phyloP scores from a whole-genome alignment of 2,797 vertebrate genomes.

The Cercopithecus diana region DNA sequence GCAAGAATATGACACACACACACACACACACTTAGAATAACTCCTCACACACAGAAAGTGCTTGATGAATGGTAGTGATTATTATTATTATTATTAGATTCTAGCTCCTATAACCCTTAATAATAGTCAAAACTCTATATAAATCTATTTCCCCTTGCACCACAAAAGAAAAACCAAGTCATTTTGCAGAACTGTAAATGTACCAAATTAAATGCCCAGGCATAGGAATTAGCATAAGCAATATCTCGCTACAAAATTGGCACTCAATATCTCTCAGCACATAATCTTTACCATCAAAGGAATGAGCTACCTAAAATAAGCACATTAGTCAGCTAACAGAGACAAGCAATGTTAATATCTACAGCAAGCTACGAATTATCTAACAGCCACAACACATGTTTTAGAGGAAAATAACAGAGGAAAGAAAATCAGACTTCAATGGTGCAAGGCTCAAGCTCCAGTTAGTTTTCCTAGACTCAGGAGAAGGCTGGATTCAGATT shows the following conservation, averaged over 20 bases:
- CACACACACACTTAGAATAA: background rate
- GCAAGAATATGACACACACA: background rate
- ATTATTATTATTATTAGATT: conserved; percentile 67
- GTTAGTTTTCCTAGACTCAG: background rate
- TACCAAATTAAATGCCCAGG: conserved; percentile 39
- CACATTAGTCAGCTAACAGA: conserved; percentile 71
- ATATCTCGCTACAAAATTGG: conserved; percentile 63
- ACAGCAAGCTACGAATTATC: conserved; percentile 64
- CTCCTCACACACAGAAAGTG: background rate
- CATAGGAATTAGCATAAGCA: conserved; percentile 69
- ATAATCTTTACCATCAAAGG: conserved; percentile 75
- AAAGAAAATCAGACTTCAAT: conserved; percentile 57
- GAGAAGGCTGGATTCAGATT: background rate
- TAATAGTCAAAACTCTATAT: conserved; percentile 61
- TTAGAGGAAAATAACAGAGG: conserved; percentile 62
- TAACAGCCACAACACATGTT: conserved; percentile 62
- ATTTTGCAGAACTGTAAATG: conserved; percentile 68
- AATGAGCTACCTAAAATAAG: conserved; percentile 70
- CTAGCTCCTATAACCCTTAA: conserved; percentile 62
- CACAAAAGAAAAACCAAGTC: conserved; percentile 63
- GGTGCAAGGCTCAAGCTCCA: background rate
- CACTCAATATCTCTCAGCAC: conserved; percentile 63
- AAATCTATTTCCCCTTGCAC: conserved; percentile 66
- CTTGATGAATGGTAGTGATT: conserved; percentile 63
- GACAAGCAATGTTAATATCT: conserved; percentile 69